A percentile compares a stretch with the other conserved stretches of the same genome.
These are phyloP conservation scores for Coelogynopora nodosa DNA, from an alignment of 2,888 invertebrate species.

Conservation along the genomic window DNA sequence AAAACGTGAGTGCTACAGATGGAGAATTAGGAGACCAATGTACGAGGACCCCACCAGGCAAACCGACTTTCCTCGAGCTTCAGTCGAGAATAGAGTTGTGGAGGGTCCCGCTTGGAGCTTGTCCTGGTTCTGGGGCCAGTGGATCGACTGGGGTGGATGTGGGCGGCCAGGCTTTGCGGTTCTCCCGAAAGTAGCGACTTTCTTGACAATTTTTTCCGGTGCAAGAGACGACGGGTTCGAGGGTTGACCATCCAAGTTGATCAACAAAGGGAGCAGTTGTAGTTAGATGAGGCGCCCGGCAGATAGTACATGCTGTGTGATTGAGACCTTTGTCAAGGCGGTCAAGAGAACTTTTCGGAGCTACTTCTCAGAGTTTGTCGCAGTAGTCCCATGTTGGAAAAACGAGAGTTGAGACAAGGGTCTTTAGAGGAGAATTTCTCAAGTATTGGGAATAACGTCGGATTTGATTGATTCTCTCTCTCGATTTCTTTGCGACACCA, in stretches of 20 bases:
- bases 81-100: constrained; percentile 4
- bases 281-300: not conserved
- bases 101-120: not conserved
- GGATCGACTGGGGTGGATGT: not conserved
- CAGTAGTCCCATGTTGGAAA: not conserved
- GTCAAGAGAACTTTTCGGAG: not conserved
- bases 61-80: constrained; percentile 14
- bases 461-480: not conserved
- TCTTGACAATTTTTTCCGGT: not conserved
- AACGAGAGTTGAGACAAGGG: not conserved
- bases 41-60: not conserved
- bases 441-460: not conserved
- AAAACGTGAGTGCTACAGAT: too few species aligned
- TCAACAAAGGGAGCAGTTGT: not conserved
- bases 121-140: not conserved
- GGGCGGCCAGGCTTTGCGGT: not conserved
- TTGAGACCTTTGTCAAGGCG: constrained; percentile 19
- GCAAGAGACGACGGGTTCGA: not conserved
- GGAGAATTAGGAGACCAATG: not conserved
- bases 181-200: too few species aligned
- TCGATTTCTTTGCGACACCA: constrained; percentile 12
- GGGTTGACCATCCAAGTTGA: not conserved
- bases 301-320: not conserved
- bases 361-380: not conserved
- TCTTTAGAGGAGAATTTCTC: not conserved